These are phyloP conservation scores for Globia sparganii DNA, from an alignment of 2,888 invertebrate genomes.

Conservation along the genomic window DNA sequence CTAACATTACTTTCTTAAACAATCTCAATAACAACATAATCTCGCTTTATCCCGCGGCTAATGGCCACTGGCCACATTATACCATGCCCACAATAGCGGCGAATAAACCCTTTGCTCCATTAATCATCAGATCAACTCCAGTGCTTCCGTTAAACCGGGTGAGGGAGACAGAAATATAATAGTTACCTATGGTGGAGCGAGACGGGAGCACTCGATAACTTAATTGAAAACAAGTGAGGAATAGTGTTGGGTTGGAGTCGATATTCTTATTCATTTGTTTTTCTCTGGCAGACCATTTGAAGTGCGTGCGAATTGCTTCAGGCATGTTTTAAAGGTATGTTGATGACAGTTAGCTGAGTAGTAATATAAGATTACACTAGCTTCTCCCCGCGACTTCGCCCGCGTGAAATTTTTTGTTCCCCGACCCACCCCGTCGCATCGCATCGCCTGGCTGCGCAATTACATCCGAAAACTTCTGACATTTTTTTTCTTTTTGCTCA, in stretches of 20 bases:
- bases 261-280: constrained; percentile 37
- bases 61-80: constrained; percentile 60
- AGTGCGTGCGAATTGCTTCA: background rate
- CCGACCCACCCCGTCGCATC: too few species aligned
- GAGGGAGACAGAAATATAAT: constrained; percentile 70
- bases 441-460: too few species aligned
- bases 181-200: constrained; percentile 59
- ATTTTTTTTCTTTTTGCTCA: too few species aligned
- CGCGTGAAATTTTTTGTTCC: too few species aligned
- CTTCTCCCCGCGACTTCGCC: too few species aligned
- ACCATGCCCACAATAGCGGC: constrained; percentile 59
- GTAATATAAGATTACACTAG: background rate
- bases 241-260: constrained; percentile 70
- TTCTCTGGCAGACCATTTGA: background rate
- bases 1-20: constrained; percentile 51
- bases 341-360: too few species aligned
- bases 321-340: background rate
- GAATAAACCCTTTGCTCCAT: constrained; percentile 78
- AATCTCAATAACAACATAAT: constrained; percentile 62
- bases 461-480: too few species aligned
- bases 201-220: constrained; percentile 81
- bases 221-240: constrained; percentile 84
- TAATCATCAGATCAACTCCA: constrained; percentile 84
- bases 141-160: constrained; percentile 82
- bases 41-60: constrained; percentile 51